phyloP scores from a whole-genome alignment of 2,113 vertebrate species.

The Ciconia stormi region DNA sequence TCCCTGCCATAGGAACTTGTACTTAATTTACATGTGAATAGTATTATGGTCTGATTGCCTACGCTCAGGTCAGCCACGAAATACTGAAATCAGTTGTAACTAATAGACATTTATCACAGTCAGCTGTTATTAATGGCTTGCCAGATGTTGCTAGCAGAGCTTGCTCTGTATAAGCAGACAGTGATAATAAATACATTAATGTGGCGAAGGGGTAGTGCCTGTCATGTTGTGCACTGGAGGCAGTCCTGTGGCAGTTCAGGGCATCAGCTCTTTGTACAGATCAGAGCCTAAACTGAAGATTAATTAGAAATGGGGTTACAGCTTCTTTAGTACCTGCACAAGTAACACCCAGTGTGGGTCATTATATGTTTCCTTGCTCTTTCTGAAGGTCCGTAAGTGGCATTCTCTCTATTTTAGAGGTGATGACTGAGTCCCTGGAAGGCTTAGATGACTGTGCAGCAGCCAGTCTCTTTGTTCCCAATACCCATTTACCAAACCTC shows the following conservation, averaged over 20 bases:
- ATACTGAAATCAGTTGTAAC: neutral
- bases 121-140: neutral
- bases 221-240: no score
- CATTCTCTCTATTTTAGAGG: neutral
- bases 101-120: neutral
- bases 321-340: neutral
- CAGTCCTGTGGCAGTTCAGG: neutral
- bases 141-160: neutral
- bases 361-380: accelerated
- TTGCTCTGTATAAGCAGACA: neutral
- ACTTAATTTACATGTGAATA: constrained; percentile 7
- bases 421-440: neutral
- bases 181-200: neutral
- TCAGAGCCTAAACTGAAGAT: neutral
- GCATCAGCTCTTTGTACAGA: neutral
- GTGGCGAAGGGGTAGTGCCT: neutral
- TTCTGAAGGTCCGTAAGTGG: neutral
- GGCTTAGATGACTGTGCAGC: neutral
- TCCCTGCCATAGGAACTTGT: neutral
- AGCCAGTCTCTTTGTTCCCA: neutral
- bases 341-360: neutral
- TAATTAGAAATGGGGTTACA: neutral
- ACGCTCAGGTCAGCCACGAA: neutral
- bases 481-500: neutral
- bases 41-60: neutral